Percentiles rank a stretch among this genome's conserved stretches.
Conservation (phyloP, 2,888 invertebrate species). For the Theretra japonica region DNA sequence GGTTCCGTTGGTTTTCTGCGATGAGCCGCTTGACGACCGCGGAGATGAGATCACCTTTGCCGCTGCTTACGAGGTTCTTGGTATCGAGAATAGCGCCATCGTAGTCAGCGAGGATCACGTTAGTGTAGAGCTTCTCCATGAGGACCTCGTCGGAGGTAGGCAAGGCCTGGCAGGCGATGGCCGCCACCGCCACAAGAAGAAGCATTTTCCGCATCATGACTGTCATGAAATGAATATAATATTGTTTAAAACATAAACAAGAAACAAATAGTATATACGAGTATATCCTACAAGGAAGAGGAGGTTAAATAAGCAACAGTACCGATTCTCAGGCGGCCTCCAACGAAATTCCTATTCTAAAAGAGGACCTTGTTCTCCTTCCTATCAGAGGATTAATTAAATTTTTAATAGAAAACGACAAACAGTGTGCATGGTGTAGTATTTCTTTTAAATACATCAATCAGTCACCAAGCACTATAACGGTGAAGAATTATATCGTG, state of each 20-base stretch:
- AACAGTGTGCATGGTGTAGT: no score
- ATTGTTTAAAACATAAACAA: background rate
- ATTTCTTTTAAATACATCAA: no score
- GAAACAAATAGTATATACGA: no score
- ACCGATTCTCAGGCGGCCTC: no score
- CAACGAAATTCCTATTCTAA: no score
- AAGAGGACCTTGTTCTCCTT: no score
- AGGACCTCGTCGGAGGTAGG: background rate
- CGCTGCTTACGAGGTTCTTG: background rate
- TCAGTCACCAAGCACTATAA: no score
- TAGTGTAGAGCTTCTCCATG: constrained; percentile 7
- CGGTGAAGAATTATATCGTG: no score
- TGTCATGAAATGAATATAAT: background rate
- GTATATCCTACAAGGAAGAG: no score
- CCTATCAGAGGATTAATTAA: no score
- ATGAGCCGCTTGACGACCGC: background rate
- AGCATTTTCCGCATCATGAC: constrained; percentile 5
- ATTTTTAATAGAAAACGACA: no score
- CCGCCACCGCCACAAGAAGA: background rate
- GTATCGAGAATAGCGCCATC: background rate
- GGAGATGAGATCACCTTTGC: background rate
- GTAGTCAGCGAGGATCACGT: constrained; percentile 17
- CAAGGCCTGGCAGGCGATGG: background rate
- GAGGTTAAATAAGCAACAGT: no score
- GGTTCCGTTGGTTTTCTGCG: background rate